Evolutionary conservation across 1,140 invertebrate species (phyloP), one percentile per base, ranked within the genome.

Genomic region (Neodiprion pinetum): DNA sequence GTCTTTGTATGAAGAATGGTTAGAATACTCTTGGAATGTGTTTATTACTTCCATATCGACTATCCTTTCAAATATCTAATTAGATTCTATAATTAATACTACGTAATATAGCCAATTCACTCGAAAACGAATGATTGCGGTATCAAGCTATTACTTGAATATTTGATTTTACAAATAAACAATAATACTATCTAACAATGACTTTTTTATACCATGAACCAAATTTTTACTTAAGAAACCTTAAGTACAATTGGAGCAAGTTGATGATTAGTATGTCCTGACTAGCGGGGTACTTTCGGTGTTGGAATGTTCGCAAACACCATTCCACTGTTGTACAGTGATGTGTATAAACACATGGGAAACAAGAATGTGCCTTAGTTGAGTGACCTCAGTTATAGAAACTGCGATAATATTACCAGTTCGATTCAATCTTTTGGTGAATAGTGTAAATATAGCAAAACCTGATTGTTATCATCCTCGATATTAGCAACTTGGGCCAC

Each of bases 11-110:
- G 17, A 21, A 21, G 17, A 21, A 21, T 21, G 17, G 17, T 21
- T 21, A 21, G 17, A 21, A 21, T 21, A 21, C 17, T 21, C 17
- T 53, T 53, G 50, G 50, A 53, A 53, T 53, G 50, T 53, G n/a
- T 53, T 53, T 53, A 53, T 53, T 53, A 53, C n/a, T 53, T 53
- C 50, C 50, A 53, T 53, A 53, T 53, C n/a, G 10, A 53, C 50
- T 53, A n/a, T 11, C 50, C 10, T 53, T 11, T 53, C 50, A 53
- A 53, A 53, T 53, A 11, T 10, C 10, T 53, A 53, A 53, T 53
- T 10, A 53, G n/a, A 53, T 53, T 53, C 10, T 53, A 53, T 53
- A 53, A n/a, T 11, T 53, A 53, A 53, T 53, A 53, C n/a, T 53
- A 11, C 50, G 50, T 53, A 11, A 53, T 53, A 1, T 53, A 53